Conservation (phyloP, 2,888 invertebrate species). For the Hydrotaea cyrtoneurina region DNA sequence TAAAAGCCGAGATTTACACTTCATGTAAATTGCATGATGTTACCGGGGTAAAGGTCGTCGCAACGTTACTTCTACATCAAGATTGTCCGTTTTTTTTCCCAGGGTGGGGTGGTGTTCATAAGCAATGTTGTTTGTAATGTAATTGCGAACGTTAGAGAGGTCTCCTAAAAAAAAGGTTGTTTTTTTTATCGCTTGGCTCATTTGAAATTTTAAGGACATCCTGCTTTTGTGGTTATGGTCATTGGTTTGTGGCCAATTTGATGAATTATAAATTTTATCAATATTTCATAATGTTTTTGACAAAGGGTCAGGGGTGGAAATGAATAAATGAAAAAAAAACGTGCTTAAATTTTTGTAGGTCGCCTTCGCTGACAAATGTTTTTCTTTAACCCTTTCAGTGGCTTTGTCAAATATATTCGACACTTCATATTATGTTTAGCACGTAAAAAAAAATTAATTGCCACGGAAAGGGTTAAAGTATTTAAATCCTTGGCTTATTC, state of each 20-base stretch:
- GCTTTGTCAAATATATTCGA: too few species aligned
- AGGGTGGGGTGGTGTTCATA: too few species aligned
- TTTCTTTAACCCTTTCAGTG: too few species aligned
- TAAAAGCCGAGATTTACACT: constrained; percentile 28
- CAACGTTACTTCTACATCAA: constrained; percentile 8
- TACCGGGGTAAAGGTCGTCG: constrained; percentile 26
- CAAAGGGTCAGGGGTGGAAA: background rate
- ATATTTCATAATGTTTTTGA: background rate
- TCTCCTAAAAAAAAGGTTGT: background rate
- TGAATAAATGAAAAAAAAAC: background rate
- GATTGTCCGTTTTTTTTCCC: background rate
- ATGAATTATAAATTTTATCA: too few species aligned
- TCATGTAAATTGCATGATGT: constrained; percentile 38
- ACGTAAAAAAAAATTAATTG: too few species aligned
- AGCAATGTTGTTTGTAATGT: background rate
- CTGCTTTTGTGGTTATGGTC: background rate
- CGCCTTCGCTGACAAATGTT: too few species aligned
- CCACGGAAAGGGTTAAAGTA: too few species aligned
- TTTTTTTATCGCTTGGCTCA: too few species aligned
- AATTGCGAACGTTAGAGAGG: constrained; percentile 17
- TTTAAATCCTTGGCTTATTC: too few species aligned
- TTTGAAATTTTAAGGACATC: background rate
- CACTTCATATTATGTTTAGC: too few species aligned
- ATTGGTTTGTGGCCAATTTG: background rate
- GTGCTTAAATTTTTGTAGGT: too few species aligned